Evolutionary conservation across 2,797 vertebrate genomes (phyloP), one percentile per base, ranked within the genome.

Genomic region (Phoeniculus purpureus): DNA sequence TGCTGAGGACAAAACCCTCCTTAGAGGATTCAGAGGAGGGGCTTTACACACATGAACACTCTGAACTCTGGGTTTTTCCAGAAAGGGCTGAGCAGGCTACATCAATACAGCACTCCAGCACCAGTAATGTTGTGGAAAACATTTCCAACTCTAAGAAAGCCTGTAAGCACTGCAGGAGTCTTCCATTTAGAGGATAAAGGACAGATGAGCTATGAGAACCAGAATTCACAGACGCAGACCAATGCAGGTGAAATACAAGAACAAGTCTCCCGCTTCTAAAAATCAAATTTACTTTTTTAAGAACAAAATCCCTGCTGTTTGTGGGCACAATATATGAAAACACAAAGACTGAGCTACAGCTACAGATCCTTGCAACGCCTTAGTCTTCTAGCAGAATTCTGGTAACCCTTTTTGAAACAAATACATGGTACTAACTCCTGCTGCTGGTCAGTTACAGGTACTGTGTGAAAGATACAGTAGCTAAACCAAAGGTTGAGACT

Each of bases 401-500:
- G 45, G 25, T 19, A 65, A 65, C 0, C 0, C 8, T 48, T 91
- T 67, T 18, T 47, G 64, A 94, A 90, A 86, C 29, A 10, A 86
- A 88, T 54, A 52, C 13, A 32, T 0, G 0, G n/a, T 51, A 76
- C 67, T 26, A 64, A 27, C 32, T 89, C n/a, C 64, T 85, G 65
- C 76, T 91, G 90, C 56, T 92, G 58, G 55, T 87, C 58, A 72
- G 52, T 70, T 84, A 86, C 26, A 21, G 3, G 15, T 31, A 73
- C 67, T 26, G 76, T 8, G 18, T 0, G 4, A 86, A 7, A 23
- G 25, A 89, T 64, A 65, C 45, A 68, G 65, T 14, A 94, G 80
- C 31, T 87, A 84, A 47, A 80, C 79, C 84, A 87, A 91, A 92
- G 83, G 76, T 87, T 85, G 87, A 88, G 87, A 94, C 70, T 93